phyloP scores from a whole-genome alignment of 2,888 invertebrate species.

The Pseudoips prasinana region DNA sequence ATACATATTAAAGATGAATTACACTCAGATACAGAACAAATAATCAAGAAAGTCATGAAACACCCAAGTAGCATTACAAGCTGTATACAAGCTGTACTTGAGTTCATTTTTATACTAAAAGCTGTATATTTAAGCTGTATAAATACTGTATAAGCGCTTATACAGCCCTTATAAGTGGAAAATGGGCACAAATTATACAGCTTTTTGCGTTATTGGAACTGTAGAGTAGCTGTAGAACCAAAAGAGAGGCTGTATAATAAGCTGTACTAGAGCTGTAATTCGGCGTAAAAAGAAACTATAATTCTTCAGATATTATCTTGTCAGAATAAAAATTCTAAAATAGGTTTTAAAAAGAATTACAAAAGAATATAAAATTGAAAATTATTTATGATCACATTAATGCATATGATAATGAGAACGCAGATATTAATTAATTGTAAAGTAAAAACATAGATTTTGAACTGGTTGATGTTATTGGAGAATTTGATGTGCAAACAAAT shows the following conservation, averaged over 20 bases:
- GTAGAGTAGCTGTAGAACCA: conserved; percentile 3
- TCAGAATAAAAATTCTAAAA: conserved; percentile 1
- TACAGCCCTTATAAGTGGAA: conserved; percentile 1
- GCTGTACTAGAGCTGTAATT: conserved; percentile 1
- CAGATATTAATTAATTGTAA: no score
- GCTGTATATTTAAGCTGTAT: conserved; percentile 2
- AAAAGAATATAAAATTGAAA: not conserved
- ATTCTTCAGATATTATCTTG: conserved; percentile 2
- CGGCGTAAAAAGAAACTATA: conserved; percentile 1
- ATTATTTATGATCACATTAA: no score
- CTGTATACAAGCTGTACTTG: conserved; percentile 2
- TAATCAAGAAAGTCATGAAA: no score
- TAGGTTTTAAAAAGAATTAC: conserved; percentile 1
- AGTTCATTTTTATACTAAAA: conserved; percentile 2
- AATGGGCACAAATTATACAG: conserved; percentile 2
- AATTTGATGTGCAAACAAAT: no score
- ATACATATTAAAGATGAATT: no score
- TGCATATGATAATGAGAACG: no score
- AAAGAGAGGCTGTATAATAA: conserved; percentile 2
- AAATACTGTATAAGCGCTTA: conserved; percentile 1
- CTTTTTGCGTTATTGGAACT: conserved; percentile 2
- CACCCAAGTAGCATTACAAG: conserved; percentile 2
- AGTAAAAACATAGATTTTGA: no score
- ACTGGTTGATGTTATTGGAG: no score
- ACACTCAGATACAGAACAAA: no score